A percentile compares a stretch with the other conserved stretches of the same genome.
phyloP scores from a whole-genome alignment of 2,888 invertebrate species.

The Agrochola lychnidis region DNA sequence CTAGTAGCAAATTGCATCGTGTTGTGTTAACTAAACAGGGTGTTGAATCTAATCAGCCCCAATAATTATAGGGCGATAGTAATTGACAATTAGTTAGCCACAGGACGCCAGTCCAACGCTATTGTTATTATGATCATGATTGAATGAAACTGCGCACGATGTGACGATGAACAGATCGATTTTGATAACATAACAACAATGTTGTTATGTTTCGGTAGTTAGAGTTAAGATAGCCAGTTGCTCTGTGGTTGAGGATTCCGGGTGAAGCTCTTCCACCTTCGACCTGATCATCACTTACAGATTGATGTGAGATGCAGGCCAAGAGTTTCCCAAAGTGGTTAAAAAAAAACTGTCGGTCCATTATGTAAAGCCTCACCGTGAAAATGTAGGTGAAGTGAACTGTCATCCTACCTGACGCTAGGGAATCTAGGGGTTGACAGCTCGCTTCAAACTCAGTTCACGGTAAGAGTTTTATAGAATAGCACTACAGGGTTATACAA shows the following conservation, averaged over 20 bases:
- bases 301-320: no score
- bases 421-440: neutral
- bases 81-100: constrained; percentile 47
- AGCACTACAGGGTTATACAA: neutral
- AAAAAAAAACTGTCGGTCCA: no score
- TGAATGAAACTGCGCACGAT: constrained; percentile 13
- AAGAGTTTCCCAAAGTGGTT: no score
- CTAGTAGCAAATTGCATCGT: constrained; percentile 25
- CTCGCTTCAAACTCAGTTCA: neutral
- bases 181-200: neutral
- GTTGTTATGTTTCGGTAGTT: no score
- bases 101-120: constrained; percentile 9
- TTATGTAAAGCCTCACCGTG: no score
- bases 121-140: constrained; percentile 2
- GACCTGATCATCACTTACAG: no score
- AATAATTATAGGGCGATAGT: constrained; percentile 38
- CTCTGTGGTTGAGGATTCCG: no score
- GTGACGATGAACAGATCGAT: neutral
- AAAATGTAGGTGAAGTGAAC: neutral
- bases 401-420: neutral
- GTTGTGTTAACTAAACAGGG: constrained; percentile 37
- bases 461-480: neutral
- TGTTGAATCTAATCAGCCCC: constrained; percentile 37
- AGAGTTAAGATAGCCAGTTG: no score
- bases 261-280: no score